Base-by-base conservation (phyloP, 2,888 invertebrate species). In the Boloria euphrosyne region DNA sequence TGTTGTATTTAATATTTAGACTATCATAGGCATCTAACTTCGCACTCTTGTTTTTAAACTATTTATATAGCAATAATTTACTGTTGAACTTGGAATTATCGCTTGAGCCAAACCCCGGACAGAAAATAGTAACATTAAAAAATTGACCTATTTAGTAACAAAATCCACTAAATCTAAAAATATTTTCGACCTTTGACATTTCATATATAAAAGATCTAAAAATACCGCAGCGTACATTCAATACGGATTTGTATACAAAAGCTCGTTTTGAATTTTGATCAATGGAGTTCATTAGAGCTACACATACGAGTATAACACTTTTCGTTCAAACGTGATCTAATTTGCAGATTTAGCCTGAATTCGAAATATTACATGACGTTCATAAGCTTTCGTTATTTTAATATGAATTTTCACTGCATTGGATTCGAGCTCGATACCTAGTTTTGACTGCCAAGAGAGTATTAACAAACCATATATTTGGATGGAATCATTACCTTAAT, bases 161-260 rank as follows among this genome's bases (percentile, higher is more conserved):
- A 14, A 38, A 14, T 16, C 18, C 13, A 31, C 17, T 53, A 14
- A 47, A 16, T 54, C 43, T 22, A 53, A 66, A 63, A 66, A 53
- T 57, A 58, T 46, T 27, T 31, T 50, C 53, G 62, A 67, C 62
- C 62, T 62, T 31, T 67, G 54, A 63, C 63, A 53, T 67, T 58
- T 5, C 17, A 13, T 58, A 13, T 58, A 67, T 59, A 54, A 63
- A 67, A 67, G 54, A 53, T 66, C 58, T 62, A 66, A 66, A 58
- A 66, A 66, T 67, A 63, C 53, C 44, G 43, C 49, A 59, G 18
- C 59, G 58, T 44, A 51, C 58, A 50, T 50, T 53, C 43, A 22
- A 18, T 47, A 16, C 52, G 62, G 22, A 53, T 53, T 66, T 46
- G 44, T 27, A 49, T 63, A 53, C 58, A 63, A 13, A 59, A 43